phyloP scores from a whole-genome alignment of 92 coral and sea anemone species.

The Phymanthus crucifer region DNA sequence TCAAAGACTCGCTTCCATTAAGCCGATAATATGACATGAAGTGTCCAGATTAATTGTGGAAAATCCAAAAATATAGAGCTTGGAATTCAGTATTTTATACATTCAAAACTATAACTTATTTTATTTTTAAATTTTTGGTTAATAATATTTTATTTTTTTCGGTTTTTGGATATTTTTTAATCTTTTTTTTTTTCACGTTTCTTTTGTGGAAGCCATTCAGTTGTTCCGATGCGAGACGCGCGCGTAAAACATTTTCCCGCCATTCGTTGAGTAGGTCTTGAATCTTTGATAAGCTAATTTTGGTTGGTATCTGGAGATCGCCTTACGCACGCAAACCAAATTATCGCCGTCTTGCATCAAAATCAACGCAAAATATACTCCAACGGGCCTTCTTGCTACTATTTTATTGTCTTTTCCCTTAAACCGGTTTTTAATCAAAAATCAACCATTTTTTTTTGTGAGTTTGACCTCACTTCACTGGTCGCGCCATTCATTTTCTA shows the following conservation, averaged over 20 bases:
- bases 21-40: background rate
- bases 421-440: background rate
- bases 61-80: background rate
- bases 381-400: background rate
- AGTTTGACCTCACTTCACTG: constrained; percentile 2
- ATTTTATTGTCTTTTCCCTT: background rate
- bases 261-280: constrained; percentile 36
- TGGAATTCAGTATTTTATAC: background rate
- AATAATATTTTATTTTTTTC: background rate
- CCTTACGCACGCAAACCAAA: constrained; percentile 27
- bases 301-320: constrained; percentile 29
- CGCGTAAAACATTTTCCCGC: constrained; percentile 39
- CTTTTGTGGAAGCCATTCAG: background rate
- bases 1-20: background rate
- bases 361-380: background rate
- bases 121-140: background rate
- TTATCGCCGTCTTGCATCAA: background rate
- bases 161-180: background rate
- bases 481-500: constrained; percentile 6
- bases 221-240: constrained; percentile 1
- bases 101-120: background rate
- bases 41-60: background rate
- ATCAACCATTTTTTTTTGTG: background rate
- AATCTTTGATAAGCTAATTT: constrained; percentile 45
- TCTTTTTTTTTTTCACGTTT: background rate